Evolutionary conservation across 2,113 vertebrate species (phyloP), one percentile per base, ranked within the genome.

Genomic region (Cercopithecus mona): DNA sequence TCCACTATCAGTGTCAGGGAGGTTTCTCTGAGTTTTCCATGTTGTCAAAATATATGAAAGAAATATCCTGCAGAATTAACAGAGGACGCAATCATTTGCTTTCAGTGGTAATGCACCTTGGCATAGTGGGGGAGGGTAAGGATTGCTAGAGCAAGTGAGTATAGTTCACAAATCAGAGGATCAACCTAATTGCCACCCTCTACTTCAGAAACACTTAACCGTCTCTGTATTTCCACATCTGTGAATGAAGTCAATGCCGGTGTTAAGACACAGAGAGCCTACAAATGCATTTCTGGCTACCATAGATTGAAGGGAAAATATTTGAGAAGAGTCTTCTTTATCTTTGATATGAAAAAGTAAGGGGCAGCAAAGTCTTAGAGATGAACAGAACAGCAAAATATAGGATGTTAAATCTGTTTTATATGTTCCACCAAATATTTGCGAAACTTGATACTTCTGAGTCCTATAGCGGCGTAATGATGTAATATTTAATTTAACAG

Each of bases 401-500:
- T 22, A 17, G 18, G 20, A 30, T 55, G 72, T 59, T 66, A 40
- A 87, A 61, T 40, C 55, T 35, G 17, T 79, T 57, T 76, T 45
- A 40, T 3, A 25, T 12, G 48, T 27, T 10, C 50, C 8, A 27
- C 73, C 50, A 59, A 61, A 85, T 95, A 92, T 84, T 61, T 95
- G 80, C 45, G 76, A 30, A 79, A 85, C 23, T 48, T 25, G 17
- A 11, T 73, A n/a, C 45, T 27, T 20, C 76, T 20, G 52, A 72
- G 57, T 79, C 92, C 40, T 61, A 0, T 23, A 22, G 48, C 64
- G 78, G 25, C 25, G 5, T 43, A 50, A 90, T 66, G 90, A 93
- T 45, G 80, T 93, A 55, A 48, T 68, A 70, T 85, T 92, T 93
- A 72, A 93, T 73, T 88, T 81, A 18, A 95, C 90, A 95, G 70